phyloP scores from a whole-genome alignment of 2,888 invertebrate genomes.

The Caenorhabditis sp. region DNA sequence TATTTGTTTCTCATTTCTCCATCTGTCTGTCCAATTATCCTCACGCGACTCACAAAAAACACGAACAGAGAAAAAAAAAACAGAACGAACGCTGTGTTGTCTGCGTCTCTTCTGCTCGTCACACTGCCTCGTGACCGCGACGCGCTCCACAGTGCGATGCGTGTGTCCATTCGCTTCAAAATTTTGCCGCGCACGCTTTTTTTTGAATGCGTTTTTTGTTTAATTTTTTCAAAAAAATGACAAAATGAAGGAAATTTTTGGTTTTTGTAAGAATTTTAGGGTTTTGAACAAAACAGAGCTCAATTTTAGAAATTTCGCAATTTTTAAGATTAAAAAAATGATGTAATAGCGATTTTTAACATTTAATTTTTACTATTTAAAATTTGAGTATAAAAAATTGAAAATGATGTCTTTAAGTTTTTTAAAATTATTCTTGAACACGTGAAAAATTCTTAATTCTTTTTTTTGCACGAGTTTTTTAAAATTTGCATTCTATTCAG shows the following conservation, averaged over 20 bases:
- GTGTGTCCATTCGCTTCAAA: not conserved
- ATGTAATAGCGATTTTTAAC: too few relatives aligned
- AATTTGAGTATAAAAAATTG: too few relatives aligned
- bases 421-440: too few relatives aligned
- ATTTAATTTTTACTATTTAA: not conserved
- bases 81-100: not conserved
- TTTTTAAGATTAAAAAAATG: not conserved
- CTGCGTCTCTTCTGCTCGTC: not conserved
- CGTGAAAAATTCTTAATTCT: too few relatives aligned
- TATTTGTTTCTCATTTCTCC: not conserved
- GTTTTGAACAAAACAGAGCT: not conserved
- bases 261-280: slow-evolving; percentile 2
- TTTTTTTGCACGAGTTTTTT: too few relatives aligned
- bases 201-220: slow-evolving; percentile 2
- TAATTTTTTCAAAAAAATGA: not conserved
- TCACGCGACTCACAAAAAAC: not conserved
- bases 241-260: not conserved
- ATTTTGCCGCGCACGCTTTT: slow-evolving; percentile 1
- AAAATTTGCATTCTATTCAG: too few relatives aligned
- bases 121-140: not conserved
- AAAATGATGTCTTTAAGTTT: too few relatives aligned
- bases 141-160: not conserved
- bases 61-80: not conserved
- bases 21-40: not conserved
- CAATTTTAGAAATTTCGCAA: not conserved